Evolutionary conservation across 2,888 invertebrate genomes (phyloP), one percentile per base, ranked within the genome.

Genomic region (Geotrupes spiniger): DNA sequence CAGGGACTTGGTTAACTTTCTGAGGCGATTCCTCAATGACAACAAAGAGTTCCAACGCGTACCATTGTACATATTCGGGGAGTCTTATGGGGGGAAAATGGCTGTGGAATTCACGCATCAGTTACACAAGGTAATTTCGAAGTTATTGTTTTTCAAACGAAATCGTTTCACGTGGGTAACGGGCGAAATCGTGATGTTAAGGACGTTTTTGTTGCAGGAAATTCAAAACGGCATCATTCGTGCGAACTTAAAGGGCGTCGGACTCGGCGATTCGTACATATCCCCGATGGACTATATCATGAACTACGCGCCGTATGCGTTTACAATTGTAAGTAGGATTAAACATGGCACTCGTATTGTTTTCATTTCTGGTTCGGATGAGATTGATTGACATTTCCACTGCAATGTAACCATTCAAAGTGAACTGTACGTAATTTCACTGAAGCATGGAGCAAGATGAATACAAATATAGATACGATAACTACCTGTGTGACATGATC

Each of bases 41-140:
- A 76, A 86, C 63, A 81, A 88, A 0, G 80, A 85, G 61, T 92
- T 92, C 64, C 78, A 81, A 67, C 75, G 73, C 6, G 80, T 86
- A 0, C 87, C 91, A 1, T 75, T 91, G 26, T 93, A 92, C 66
- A 89, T 94, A 51, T 88, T 90, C 63, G 87, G 87, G 15, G 92
- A 95, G 70, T 92, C 92, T 0, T 94, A 94, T 69, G 94, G 94
- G 11, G 94, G 93, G 1, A 95, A 94, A 75, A 93, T 93, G 92
- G 87, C 89, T 0, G 83, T 87, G 1, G 90, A 90, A 62, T 92
- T 93, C 69, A 90, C 86, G 5, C 68, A 77, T 63, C 67, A 74
- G 44, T 76, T 84, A 68, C 65, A 74, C 46, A 74, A 79, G 71
- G 83, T 82, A 66, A 59, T 45, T 15, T 17, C 21, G 25, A n/a